Evolutionary conservation across 2,113 vertebrate species (phyloP).

Genomic region (Ceyx margarethae): DNA sequence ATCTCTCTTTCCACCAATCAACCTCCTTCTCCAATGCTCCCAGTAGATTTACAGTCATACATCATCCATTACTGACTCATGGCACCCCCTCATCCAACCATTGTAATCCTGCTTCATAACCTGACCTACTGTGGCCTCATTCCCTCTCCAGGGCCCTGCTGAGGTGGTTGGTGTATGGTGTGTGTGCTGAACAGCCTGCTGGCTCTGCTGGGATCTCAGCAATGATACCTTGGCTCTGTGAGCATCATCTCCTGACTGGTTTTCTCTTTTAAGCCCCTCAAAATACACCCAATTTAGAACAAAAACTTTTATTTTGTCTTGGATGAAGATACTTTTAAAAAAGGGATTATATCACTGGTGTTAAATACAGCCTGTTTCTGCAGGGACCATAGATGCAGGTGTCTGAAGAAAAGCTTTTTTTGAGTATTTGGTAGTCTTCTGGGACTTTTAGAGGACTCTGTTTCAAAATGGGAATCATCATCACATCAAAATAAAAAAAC

Average conservation of each 20-base stretch:
- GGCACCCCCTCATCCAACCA: background rate
- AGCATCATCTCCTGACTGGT: background rate
- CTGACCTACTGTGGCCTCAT: background rate
- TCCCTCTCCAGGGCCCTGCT: background rate
- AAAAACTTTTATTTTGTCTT: background rate
- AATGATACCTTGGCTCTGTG: background rate
- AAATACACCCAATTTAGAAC: background rate
- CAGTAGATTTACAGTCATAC: background rate
- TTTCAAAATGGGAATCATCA: background rate
- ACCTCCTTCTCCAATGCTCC: background rate
- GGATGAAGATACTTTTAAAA: background rate
- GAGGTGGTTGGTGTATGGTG: background rate
- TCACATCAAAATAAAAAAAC: background rate
- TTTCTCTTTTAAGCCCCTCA: background rate
- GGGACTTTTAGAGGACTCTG: background rate
- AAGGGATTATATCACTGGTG: background rate
- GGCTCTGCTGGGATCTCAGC: background rate
- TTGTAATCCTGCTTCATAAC: background rate
- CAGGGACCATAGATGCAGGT: background rate
- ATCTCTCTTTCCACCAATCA: background rate
- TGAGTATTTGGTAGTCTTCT: background rate
- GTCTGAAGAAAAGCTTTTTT: background rate
- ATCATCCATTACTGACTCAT: background rate
- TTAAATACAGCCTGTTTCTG: background rate
- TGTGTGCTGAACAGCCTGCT: background rate